Conservation (phyloP, 2,113 vertebrate species). For the Sinocyclocheilus grahami region DNA sequence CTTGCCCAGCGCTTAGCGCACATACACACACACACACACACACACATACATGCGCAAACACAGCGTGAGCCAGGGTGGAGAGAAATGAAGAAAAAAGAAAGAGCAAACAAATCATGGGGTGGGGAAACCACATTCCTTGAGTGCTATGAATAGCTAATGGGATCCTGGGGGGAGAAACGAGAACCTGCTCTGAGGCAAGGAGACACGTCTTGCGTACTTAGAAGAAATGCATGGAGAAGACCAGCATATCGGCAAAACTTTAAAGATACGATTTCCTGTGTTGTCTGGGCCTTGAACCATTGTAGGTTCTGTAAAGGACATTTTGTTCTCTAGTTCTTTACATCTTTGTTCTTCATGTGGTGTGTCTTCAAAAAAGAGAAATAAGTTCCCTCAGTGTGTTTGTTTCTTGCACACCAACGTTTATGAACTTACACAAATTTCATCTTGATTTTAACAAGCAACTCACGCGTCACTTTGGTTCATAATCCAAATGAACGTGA, state of each 20-base stretch:
- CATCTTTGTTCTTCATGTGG: not conserved
- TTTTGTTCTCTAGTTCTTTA: not conserved
- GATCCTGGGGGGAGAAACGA: slow-evolving; percentile 60
- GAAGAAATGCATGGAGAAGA: not conserved
- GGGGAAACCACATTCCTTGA: slow-evolving; percentile 75
- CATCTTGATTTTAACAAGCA: not conserved
- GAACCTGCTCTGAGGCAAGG: slow-evolving; percentile 41
- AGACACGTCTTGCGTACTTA: slow-evolving; percentile 15
- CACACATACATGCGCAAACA: slow-evolving; percentile 21
- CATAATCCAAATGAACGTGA: not conserved
- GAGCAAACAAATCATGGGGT: slow-evolving; percentile 73
- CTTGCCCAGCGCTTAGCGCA: slow-evolving; percentile 10
- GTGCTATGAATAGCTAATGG: slow-evolving; percentile 77
- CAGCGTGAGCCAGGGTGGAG: slow-evolving; percentile 7
- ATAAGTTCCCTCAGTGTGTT: not conserved
- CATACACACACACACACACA: slow-evolving; percentile 19
- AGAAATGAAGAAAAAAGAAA: slow-evolving; percentile 42
- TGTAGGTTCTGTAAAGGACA: not conserved
- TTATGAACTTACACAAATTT: not conserved
- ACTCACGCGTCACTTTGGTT: not conserved
- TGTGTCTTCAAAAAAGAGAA: not conserved
- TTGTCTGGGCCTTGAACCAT: not conserved
- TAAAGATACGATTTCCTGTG: not conserved
- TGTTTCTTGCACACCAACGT: not conserved
- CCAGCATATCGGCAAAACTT: not conserved